phyloP scores from a whole-genome alignment of 2,888 invertebrate genomes.

The Lasioglossum pauxillum region DNA sequence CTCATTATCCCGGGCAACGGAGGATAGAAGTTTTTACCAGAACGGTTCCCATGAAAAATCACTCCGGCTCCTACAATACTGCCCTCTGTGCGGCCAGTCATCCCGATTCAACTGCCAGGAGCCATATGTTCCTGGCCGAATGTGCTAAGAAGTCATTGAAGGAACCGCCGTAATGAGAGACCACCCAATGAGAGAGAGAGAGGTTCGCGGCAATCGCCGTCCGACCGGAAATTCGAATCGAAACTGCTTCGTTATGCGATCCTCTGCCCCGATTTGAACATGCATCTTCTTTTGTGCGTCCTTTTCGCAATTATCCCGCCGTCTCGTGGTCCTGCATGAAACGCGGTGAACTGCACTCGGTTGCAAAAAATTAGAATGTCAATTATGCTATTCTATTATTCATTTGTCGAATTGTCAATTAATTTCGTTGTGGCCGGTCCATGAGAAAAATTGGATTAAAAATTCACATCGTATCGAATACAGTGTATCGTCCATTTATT shows the following conservation, averaged over 20 bases:
- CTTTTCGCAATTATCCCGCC: conserved; percentile 7
- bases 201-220: conserved; percentile 63
- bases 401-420: neutral
- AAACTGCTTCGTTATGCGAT: conserved; percentile 63
- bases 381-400: neutral
- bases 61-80: conserved; percentile 67
- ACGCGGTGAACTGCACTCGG: neutral
- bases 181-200: conserved; percentile 69
- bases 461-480: neutral
- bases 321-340: neutral
- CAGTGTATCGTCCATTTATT: neutral
- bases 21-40: conserved; percentile 55
- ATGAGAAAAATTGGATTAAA: neutral
- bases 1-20: conserved; percentile 29
- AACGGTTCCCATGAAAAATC: conserved; percentile 68
- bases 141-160: conserved; percentile 71
- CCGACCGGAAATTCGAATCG: conserved; percentile 67
- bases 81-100: conserved; percentile 69
- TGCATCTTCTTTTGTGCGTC: conserved; percentile 4
- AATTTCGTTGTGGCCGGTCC: neutral
- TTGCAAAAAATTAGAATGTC: neutral
- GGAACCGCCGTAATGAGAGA: conserved; percentile 72
- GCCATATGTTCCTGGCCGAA: conserved; percentile 71
- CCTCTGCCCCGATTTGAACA: conserved; percentile 42
- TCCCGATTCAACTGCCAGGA: conserved; percentile 67